phyloP scores from a whole-genome alignment of 2,888 invertebrate species.

The Drosophila heteroneura region DNA sequence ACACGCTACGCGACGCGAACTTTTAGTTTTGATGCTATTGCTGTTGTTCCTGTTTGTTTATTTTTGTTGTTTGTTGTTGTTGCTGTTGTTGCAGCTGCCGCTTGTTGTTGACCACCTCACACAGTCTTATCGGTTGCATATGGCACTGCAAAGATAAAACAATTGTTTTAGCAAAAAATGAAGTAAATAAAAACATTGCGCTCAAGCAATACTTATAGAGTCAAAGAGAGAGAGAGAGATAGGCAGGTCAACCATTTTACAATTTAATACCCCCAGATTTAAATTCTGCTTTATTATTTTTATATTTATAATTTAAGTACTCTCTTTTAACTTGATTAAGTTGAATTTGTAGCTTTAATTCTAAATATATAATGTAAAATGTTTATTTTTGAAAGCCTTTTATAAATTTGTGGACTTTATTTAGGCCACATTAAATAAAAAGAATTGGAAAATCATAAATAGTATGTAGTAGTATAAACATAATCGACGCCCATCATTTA shows the following conservation, averaged over 20 bases:
- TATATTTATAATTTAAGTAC: not conserved
- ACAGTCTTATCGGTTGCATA: constrained; percentile 78
- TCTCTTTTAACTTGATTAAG: not conserved
- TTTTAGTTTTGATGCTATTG: constrained; percentile 6
- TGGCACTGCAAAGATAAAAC: constrained; percentile 61
- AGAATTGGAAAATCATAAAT: too few relatives aligned
- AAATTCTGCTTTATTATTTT: not conserved
- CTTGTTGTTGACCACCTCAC: constrained; percentile 55
- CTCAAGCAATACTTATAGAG: not conserved
- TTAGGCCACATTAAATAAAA: not conserved
- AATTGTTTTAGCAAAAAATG: not conserved
- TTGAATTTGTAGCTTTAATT: not conserved
- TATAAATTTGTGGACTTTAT: not conserved
- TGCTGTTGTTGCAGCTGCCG: constrained; percentile 13
- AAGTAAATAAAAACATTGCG: not conserved
- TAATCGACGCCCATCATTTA: too few relatives aligned
- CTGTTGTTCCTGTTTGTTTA: constrained; percentile 5
- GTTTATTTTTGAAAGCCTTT: not conserved
- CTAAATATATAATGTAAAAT: not conserved
- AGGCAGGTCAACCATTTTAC: not conserved
- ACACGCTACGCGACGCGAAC: constrained; percentile 16
- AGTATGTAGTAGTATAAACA: too few relatives aligned
- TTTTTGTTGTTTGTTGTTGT: not conserved
- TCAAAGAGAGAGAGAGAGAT: not conserved
- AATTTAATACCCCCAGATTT: not conserved